phyloP scores from a whole-genome alignment of 2,888 invertebrate species.

The Papilio protenor region DNA sequence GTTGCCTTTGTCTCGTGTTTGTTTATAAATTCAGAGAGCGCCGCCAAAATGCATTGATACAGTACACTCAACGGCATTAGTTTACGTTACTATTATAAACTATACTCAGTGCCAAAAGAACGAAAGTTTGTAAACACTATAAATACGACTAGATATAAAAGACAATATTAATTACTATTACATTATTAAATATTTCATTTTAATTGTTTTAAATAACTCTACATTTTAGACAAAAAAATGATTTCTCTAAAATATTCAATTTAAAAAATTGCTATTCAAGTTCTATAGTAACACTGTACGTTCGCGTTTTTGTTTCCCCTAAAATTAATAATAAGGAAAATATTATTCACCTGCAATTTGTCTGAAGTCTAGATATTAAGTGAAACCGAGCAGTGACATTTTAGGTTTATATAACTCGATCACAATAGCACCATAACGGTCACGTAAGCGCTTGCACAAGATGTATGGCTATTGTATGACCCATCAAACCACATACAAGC shows the following conservation, averaged over 20 bases:
- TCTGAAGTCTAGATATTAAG: not conserved
- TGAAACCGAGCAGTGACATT: slow-evolving; percentile 9
- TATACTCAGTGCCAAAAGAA: not conserved
- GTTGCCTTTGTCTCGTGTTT: slow-evolving; percentile 25
- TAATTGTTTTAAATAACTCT: not conserved
- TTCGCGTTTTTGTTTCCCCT: not conserved
- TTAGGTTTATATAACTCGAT: slow-evolving; percentile 28
- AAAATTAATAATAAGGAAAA: not conserved
- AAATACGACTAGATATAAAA: not conserved
- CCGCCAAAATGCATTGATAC: not conserved
- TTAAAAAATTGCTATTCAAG: not conserved
- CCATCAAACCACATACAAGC: not conserved
- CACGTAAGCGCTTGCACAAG: slow-evolving; percentile 41
- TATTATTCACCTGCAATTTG: slow-evolving; percentile 27
- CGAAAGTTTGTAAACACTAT: not conserved
- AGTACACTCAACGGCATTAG: not conserved
- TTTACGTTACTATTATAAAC: not conserved
- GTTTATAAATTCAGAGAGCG: slow-evolving; percentile 2
- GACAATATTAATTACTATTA: too few relatives aligned
- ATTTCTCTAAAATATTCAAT: not conserved
- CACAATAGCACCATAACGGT: slow-evolving; percentile 35
- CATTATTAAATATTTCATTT: not conserved
- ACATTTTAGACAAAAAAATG: too few relatives aligned
- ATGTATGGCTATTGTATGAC: slow-evolving; percentile 38
- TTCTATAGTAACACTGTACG: not conserved